Evolutionary conservation across 2,888 invertebrate species (phyloP).

Genomic region (Drosophila diplacantha): DNA sequence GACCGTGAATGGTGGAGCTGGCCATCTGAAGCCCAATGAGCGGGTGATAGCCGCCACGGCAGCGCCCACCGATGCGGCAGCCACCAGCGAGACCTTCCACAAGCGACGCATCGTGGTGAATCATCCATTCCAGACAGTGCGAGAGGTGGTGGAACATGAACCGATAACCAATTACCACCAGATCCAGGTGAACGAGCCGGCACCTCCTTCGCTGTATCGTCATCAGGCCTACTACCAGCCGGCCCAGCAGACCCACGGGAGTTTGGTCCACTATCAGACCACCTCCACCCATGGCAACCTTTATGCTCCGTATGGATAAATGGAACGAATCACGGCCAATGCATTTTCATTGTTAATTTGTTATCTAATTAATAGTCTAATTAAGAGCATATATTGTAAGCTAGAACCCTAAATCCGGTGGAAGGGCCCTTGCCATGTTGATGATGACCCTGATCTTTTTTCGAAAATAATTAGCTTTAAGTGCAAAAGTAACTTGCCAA

Average conservation of each 20-base stretch:
- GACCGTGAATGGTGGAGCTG: slow-evolving; percentile 75
- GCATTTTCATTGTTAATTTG: slow-evolving; percentile 41
- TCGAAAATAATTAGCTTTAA: slow-evolving; percentile 22
- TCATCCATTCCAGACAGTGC: slow-evolving; percentile 81
- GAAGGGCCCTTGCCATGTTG: slow-evolving; percentile 63
- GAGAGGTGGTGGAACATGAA: slow-evolving; percentile 81
- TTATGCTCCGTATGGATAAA: slow-evolving; percentile 44
- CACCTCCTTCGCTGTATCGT: slow-evolving; percentile 69
- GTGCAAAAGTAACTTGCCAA: slow-evolving; percentile 56
- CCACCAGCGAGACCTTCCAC: slow-evolving; percentile 80
- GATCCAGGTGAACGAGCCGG: slow-evolving; percentile 80
- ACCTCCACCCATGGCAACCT: slow-evolving; percentile 57
- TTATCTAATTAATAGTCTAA: slow-evolving; percentile 24
- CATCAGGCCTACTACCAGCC: slow-evolving; percentile 68
- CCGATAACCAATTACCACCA: slow-evolving; percentile 81
- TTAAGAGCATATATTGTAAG: slow-evolving; percentile 17
- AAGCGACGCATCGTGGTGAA: slow-evolving; percentile 82
- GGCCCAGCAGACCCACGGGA: slow-evolving; percentile 62
- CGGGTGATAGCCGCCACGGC: slow-evolving; percentile 81
- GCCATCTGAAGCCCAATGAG: slow-evolving; percentile 77
- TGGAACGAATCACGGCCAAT: slow-evolving; percentile 23
- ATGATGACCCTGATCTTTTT: slow-evolving; percentile 50
- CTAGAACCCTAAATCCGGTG: slow-evolving; percentile 46
- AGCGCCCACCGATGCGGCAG: slow-evolving; percentile 79
- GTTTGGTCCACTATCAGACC: slow-evolving; percentile 54